Evolutionary conservation across 92 coral and sea anemone species (phyloP).

Genomic region (Heteractis magnifica): DNA sequence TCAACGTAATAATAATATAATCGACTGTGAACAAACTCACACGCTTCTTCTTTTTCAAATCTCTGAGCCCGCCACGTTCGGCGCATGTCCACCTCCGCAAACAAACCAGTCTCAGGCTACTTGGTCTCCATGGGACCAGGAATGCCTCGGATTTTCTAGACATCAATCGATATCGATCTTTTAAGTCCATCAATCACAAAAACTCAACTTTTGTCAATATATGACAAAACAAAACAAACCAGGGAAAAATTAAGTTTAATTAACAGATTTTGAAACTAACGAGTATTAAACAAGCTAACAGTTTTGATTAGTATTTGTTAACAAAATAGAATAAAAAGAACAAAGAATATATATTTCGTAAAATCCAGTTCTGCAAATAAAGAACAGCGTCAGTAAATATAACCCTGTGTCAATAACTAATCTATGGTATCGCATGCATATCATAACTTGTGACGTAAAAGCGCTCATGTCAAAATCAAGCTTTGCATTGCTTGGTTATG

Average conservation of each 20-base stretch:
- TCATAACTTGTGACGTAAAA: neutral
- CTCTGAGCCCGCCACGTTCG: slow-evolving; percentile 40
- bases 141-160: no score
- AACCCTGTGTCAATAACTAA: neutral
- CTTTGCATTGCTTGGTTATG: neutral
- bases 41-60: slow-evolving; percentile 19
- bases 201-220: no score
- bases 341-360: neutral
- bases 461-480: neutral
- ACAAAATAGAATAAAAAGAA: neutral
- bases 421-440: neutral
- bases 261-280: no score
- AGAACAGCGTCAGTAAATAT: neutral
- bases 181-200: no score
- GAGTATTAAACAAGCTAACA: neutral
- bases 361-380: neutral
- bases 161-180: no score
- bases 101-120: slow-evolving; percentile 21
- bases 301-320: neutral
- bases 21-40: neutral
- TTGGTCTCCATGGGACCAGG: no score
- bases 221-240: no score
- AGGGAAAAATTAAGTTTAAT: no score
- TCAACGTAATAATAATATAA: neutral
- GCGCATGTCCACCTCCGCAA: slow-evolving; percentile 55